These are phyloP conservation scores for Calephelis perditalis DNA, from an alignment of 2,888 invertebrate species.

Conservation along the genomic window DNA sequence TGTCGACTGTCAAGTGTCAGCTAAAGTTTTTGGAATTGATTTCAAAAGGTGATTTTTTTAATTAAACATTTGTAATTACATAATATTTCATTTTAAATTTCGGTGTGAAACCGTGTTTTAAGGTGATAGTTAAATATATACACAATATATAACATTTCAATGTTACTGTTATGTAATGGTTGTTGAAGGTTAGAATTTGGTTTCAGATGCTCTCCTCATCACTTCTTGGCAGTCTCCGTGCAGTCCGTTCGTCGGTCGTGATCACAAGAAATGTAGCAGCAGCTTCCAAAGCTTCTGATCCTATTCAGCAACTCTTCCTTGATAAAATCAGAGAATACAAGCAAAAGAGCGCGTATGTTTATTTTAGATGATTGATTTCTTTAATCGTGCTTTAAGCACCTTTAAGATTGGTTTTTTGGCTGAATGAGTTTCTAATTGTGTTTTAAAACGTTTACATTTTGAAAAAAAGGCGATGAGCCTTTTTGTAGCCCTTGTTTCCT, in stretches of 20 bases:
- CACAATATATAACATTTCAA: slow-evolving; percentile 10
- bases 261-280: slow-evolving; percentile 85
- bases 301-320: slow-evolving; percentile 95
- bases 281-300: slow-evolving; percentile 87
- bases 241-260: slow-evolving; percentile 67
- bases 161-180: slow-evolving; percentile 32
- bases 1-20: too few relatives aligned
- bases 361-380: too few relatives aligned
- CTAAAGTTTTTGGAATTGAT: too few relatives aligned
- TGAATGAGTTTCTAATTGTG: too few relatives aligned
- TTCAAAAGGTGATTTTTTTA: too few relatives aligned
- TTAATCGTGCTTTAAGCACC: too few relatives aligned
- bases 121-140: not conserved
- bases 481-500: too few relatives aligned
- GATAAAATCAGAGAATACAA: slow-evolving; percentile 95
- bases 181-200: slow-evolving; percentile 50
- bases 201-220: slow-evolving; percentile 79
- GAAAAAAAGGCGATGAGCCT: too few relatives aligned
- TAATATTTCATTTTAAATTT: too few relatives aligned
- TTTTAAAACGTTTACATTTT: too few relatives aligned
- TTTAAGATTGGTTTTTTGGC: too few relatives aligned
- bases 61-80: too few relatives aligned
- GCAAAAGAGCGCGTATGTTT: slow-evolving; percentile 88
- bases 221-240: slow-evolving; percentile 67
- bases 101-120: not conserved